Percentiles rank a stretch among this genome's conserved stretches.
Conservation (phyloP, 2,113 vertebrate genomes). For the Acanthochromis polyacanthus region DNA sequence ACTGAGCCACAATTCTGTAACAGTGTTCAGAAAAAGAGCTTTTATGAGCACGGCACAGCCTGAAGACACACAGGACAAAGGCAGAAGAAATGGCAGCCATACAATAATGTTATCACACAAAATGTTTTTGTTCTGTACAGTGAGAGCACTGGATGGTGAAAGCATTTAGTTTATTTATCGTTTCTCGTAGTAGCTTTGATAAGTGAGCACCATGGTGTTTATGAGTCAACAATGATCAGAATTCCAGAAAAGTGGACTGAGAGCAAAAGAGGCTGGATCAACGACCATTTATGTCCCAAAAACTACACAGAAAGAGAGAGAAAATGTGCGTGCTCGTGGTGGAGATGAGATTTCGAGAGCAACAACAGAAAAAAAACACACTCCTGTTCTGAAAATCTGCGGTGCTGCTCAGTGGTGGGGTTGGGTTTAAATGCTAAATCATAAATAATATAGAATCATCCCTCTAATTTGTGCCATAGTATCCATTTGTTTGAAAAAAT, state of each 20-base stretch:
- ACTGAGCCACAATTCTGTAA: conserved; percentile 55
- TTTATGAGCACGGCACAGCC: conserved; percentile 34
- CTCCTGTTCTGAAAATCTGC: too few relatives aligned
- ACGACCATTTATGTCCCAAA: not conserved
- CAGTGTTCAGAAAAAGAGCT: conserved; percentile 40
- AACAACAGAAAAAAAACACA: too few relatives aligned
- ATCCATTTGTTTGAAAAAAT: too few relatives aligned
- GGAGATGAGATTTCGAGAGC: too few relatives aligned
- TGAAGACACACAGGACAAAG: conserved; percentile 22
- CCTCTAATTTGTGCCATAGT: too few relatives aligned
- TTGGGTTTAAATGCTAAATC: too few relatives aligned
- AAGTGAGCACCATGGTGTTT: not conserved
- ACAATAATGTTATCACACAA: conserved; percentile 12
- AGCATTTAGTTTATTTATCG: not conserved
- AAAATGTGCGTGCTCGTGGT: not conserved
- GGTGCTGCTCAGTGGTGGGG: too few relatives aligned
- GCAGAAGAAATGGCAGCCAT: not conserved
- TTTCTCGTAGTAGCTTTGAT: not conserved
- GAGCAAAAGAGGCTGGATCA: not conserved
- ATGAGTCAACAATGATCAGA: not conserved
- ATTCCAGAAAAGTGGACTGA: conserved; percentile 5
- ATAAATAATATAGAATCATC: too few relatives aligned
- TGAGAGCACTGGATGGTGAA: not conserved
- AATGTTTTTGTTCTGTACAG: not conserved
- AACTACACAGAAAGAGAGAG: not conserved